Evolutionary conservation across 2,888 invertebrate species (phyloP).

Genomic region (Lasius fuliginosus): DNA sequence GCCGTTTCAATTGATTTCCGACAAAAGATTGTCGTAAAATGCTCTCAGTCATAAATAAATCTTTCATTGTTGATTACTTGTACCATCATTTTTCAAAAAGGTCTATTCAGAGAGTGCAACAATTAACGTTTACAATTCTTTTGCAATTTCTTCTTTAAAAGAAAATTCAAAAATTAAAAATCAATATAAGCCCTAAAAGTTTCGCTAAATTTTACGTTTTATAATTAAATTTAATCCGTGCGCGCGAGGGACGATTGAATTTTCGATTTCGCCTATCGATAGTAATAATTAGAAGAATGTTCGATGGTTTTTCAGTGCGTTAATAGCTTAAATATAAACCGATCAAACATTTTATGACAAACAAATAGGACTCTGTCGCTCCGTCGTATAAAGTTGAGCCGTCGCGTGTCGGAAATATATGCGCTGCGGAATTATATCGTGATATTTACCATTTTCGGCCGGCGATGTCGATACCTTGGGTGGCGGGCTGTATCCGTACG

Average conservation of each 20-base stretch:
- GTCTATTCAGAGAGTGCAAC: background rate
- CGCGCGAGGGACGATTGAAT: background rate
- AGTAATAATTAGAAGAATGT: background rate
- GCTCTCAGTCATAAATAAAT: background rate
- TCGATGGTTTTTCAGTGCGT: background rate
- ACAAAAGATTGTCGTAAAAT: background rate
- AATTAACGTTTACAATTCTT: background rate
- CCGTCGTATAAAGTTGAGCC: too few species aligned
- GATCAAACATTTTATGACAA: too few species aligned
- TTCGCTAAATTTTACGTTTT: background rate
- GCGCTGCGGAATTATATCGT: too few species aligned
- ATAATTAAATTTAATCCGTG: background rate
- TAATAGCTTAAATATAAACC: background rate
- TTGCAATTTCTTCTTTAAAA: background rate
- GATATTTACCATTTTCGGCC: constrained; percentile 3
- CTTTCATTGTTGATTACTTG: background rate
- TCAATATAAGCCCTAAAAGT: background rate
- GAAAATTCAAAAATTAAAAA: background rate
- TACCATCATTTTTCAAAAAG: background rate
- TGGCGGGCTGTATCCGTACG: constrained; percentile 81
- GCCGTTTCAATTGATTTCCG: background rate
- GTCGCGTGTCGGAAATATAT: too few species aligned
- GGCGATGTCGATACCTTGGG: background rate
- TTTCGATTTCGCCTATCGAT: background rate
- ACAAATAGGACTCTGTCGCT: too few species aligned